Base-by-base conservation (phyloP, 1,140 invertebrate genomes). In the Trachymyrmex cornetzi region DNA sequence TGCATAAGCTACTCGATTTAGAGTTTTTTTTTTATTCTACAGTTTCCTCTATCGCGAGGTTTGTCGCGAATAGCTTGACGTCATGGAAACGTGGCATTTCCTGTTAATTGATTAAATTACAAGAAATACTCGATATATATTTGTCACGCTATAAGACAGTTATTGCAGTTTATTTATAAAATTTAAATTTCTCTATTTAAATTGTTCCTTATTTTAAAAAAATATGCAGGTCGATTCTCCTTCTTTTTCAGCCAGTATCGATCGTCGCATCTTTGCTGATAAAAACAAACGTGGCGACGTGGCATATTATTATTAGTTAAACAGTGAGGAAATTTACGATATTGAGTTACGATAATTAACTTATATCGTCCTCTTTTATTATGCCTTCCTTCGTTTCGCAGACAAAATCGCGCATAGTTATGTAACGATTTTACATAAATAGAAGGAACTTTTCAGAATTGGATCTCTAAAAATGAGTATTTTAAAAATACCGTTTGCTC, bases 1-100 rank as follows among this genome's bases (percentile, higher is more conserved):
- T 84, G 69, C 69, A 84, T 63, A 75, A 84, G 69, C 69, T 84
- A 74, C 80, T 84, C 69, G 69, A 84, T 84, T 84, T 74, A 16
- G 22, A 48, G 19, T n/a, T 84, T 82, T 74, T 82, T 82, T 84
- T 63, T 50, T 61, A 74, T 50, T 75, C 27, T 61, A 53, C 55
- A 61, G 50, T 50, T 50, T 14, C 4, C 48, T 50, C 48, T 74
- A 38, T 11, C 14, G 55, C 55, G 55, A 59, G 67, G 7, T 19
- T 80, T 57, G 66, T n/a, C 24, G n/a, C 24, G 34, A 12, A 24
- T 24, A 84, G 44, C 55, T 75, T 34, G 38, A 38, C 57, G 19
- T 74, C n/a, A 75, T 71, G 22, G 6, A 71, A 71, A 63, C 34
- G 24, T 19, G 59, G 63, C 69, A 63, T 63, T 84, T 48, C 14